Conservation (phyloP, 2,797 vertebrate species). For the Stomatorhinus walkeri region DNA sequence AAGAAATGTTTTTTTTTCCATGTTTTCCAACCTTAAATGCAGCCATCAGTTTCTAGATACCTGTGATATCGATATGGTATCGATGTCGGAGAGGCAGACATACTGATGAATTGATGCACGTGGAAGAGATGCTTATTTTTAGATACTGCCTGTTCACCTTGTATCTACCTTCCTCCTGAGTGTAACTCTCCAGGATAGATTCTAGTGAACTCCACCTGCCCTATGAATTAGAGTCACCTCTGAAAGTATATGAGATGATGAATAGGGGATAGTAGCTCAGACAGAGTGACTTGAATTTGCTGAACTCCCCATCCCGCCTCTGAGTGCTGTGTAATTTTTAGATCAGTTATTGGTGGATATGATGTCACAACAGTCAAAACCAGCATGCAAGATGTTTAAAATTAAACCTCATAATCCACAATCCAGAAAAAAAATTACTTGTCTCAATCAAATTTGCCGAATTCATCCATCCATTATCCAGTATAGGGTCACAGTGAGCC, state of each 20-base stretch:
- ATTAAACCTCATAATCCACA: neutral
- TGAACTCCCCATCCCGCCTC: neutral
- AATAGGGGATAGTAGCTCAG: neutral
- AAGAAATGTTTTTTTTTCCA: neutral
- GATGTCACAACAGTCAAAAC: neutral
- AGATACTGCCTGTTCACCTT: slow-evolving; percentile 4
- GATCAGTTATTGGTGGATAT: neutral
- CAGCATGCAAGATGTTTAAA: neutral
- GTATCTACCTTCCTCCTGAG: neutral
- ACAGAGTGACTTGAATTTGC: neutral
- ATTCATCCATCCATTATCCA: neutral
- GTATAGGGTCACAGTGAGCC: neutral
- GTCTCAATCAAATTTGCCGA: slow-evolving; percentile 4
- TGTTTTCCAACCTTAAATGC: neutral
- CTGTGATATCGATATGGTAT: neutral
- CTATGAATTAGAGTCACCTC: neutral
- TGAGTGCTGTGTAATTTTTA: neutral
- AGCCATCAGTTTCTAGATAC: neutral
- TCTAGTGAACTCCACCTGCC: neutral
- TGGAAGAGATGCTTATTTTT: neutral
- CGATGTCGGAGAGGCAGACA: neutral
- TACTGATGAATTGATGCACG: neutral
- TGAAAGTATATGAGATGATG: neutral
- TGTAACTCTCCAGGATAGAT: neutral
- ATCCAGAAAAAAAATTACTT: slow-evolving; percentile 6